Evolutionary conservation across 2,113 vertebrate genomes (phyloP).

Genomic region (Pygoscelis antarcticus): DNA sequence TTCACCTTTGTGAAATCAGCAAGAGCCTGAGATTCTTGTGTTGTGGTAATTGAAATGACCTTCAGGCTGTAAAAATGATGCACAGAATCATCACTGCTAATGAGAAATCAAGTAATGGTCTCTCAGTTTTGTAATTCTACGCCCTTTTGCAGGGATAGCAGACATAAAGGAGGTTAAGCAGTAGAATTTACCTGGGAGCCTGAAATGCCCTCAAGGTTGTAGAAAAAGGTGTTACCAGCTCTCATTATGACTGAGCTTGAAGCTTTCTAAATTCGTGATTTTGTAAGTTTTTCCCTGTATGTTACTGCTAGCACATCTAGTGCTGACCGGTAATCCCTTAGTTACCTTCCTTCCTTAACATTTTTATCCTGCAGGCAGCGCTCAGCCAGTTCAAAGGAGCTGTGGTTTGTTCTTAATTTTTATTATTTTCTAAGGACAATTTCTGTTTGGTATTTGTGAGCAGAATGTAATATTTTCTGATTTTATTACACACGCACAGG

Average conservation of each 20-base stretch:
- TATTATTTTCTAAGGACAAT: not conserved
- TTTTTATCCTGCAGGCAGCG: not conserved
- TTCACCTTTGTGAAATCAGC: not conserved
- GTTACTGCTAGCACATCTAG: not conserved
- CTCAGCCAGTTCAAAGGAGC: not conserved
- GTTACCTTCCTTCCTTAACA: not conserved
- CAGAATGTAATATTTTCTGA: not conserved
- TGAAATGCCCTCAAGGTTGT: not conserved
- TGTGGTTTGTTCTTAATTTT: not conserved
- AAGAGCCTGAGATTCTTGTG: not conserved
- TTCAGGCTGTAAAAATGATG: not conserved
- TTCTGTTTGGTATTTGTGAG: not conserved
- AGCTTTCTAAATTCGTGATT: not conserved
- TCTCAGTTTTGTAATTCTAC: not conserved
- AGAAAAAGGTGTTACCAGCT: not conserved
- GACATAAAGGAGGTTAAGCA: not conserved
- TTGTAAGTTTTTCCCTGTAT: not conserved
- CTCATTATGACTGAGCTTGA: not conserved
- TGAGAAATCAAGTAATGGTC: not conserved
- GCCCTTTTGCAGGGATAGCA: not conserved
- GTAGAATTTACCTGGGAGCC: not conserved
- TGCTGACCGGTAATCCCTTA: not conserved
- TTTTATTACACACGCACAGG: not conserved
- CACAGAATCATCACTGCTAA: not conserved
- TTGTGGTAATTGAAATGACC: not conserved